Evolutionary conservation across 2,888 invertebrate species (phyloP), one percentile per base, ranked within the genome.

Genomic region (Pandemis heparana): DNA sequence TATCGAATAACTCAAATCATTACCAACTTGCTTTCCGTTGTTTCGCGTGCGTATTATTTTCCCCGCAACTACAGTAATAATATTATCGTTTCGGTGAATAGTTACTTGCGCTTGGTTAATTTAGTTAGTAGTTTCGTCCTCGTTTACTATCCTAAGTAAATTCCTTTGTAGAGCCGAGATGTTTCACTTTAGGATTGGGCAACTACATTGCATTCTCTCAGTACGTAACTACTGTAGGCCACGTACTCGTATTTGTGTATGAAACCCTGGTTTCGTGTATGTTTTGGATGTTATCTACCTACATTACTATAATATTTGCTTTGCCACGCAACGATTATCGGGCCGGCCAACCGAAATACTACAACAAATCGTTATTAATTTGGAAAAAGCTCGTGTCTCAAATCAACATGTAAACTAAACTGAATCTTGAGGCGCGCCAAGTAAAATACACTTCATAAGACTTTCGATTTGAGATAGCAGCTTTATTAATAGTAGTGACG

Each of bases 151-250:
- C 73, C 75, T 76, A 59, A 67, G 63, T 71, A 65, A 77, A 79
- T 78, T 77, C 81, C 80, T 78, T 71, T 43, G 41, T 51, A n/a
- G 61, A 68, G 72, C 60, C n/a, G 65, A 70, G 74, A 77, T 75
- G 71, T 72, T 53, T 56, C 56, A 51, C 23, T 56, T 23, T 56
- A 56, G 53, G 56, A 23, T 56, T 56, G 56, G 56, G 56, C 56
- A 12, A 56, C 23, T 56, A 56, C 56, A 23, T 56, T 56, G 56
- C 56, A 56, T 23, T 56, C 56, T 12, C 56, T 10, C 48, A 4
- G 51, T n/a, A n/a, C n/a, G n/a, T 56, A 56, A 56, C 56, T 23
- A 32, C 23, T 32, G 23, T 32, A 56, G 56, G 18, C 56, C 53
- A 10, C 23, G n/a, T n/a, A n/a, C n/a, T n/a, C n/a, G 56, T 56